These are phyloP conservation scores for Orchestes rusci DNA, from an alignment of 2,888 invertebrate genomes.

Conservation along the genomic window DNA sequence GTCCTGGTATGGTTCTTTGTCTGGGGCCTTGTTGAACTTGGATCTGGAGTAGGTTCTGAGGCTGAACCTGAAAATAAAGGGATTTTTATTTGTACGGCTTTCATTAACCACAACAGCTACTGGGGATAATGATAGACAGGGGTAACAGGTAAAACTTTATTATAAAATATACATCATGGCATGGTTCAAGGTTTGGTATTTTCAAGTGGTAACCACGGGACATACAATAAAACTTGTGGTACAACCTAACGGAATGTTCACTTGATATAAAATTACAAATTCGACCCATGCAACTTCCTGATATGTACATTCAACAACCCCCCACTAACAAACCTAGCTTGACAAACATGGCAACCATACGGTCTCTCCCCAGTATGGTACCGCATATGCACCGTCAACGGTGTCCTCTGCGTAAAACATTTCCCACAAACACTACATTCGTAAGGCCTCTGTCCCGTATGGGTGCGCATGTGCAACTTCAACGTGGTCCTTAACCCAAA, in stretches of 20 bases:
- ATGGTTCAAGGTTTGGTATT: too few species aligned
- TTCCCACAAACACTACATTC: slow-evolving; percentile 35
- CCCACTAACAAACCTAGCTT: slow-evolving; percentile 34
- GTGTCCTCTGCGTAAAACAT: slow-evolving; percentile 36
- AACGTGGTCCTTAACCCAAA: slow-evolving; percentile 40
- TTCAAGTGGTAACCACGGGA: too few species aligned
- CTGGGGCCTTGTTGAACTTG: background rate
- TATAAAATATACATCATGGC: too few species aligned
- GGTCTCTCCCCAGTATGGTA: slow-evolving; percentile 37
- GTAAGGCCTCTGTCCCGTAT: slow-evolving; percentile 41
- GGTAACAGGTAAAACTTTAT: too few species aligned
- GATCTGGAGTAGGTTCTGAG: too few species aligned
- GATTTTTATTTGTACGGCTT: too few species aligned
- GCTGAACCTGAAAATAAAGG: too few species aligned
- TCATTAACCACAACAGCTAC: too few species aligned
- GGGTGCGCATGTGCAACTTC: slow-evolving; percentile 40
- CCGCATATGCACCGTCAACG: slow-evolving; percentile 33
- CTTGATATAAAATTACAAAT: too few species aligned
- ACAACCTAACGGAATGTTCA: too few species aligned
- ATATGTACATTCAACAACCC: slow-evolving; percentile 33
- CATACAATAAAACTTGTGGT: too few species aligned
- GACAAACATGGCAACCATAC: slow-evolving; percentile 34
- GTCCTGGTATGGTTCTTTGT: slow-evolving; percentile 2
- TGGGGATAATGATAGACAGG: too few species aligned
- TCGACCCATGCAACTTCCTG: slow-evolving; percentile 29